Evolutionary conservation across 2,888 invertebrate species (phyloP).

Genomic region (Nomada goodeniana): DNA sequence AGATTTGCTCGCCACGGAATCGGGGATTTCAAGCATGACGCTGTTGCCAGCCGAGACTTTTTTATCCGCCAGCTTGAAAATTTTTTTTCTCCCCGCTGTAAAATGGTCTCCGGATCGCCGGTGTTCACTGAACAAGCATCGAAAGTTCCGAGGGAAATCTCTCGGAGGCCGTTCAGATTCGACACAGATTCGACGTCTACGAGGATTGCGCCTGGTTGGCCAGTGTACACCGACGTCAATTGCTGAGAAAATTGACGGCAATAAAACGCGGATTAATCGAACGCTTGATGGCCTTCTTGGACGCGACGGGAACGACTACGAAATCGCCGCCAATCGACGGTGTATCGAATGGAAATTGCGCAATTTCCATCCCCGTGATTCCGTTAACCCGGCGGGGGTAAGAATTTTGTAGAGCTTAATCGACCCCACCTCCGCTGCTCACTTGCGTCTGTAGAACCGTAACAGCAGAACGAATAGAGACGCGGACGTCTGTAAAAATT

Average conservation of each 20-base stretch:
- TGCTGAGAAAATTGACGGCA: constrained; percentile 31
- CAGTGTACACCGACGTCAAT: constrained; percentile 27
- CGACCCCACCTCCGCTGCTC: not conserved
- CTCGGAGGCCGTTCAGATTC: not conserved
- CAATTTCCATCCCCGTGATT: constrained; percentile 60
- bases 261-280: constrained; percentile 47
- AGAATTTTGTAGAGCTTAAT: constrained; percentile 37
- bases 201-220: not conserved
- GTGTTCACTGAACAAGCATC: not conserved
- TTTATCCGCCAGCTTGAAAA: constrained; percentile 14
- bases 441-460: not conserved
- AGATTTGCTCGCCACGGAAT: constrained; percentile 22
- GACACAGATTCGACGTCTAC: not conserved
- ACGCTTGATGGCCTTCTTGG: constrained; percentile 42
- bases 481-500: not conserved
- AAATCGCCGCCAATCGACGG: constrained; percentile 26
- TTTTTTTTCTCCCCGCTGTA: not conserved
- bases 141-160: not conserved
- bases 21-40: constrained; percentile 53
- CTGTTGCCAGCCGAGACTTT: constrained; percentile 5
- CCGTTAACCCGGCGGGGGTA: constrained; percentile 27
- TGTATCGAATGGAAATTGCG: constrained; percentile 58
- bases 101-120: not conserved
- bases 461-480: not conserved
- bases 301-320: constrained; percentile 22